phyloP scores from a whole-genome alignment of 2,113 vertebrate species.

The Pipa parva region DNA sequence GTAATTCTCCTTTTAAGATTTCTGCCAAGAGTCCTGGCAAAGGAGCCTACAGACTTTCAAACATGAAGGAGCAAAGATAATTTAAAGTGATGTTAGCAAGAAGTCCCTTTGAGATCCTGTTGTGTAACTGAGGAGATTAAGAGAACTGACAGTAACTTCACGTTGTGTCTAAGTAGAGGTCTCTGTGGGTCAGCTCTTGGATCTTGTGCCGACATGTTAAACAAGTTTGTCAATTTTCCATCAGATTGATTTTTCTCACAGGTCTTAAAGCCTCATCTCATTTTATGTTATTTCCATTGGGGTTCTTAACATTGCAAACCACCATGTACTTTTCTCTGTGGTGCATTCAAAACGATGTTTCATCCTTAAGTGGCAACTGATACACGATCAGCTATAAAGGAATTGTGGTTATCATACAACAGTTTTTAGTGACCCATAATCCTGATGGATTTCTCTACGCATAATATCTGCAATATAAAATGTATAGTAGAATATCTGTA shows the following conservation, averaged over 20 bases:
- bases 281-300: conserved; percentile 66
- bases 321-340: conserved; percentile 63
- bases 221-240: conserved; percentile 78
- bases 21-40: conserved; percentile 18
- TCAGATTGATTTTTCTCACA: conserved; percentile 78
- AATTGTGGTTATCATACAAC: conserved; percentile 45
- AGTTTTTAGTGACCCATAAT: conserved; percentile 26
- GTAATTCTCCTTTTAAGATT: conserved; percentile 6
- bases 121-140: conserved; percentile 68
- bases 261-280: conserved; percentile 64
- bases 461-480: not conserved
- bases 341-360: conserved; percentile 60
- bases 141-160: conserved; percentile 62
- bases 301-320: conserved; percentile 67
- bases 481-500: conserved; percentile 6
- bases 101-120: conserved; percentile 58
- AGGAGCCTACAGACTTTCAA: conserved; percentile 53
- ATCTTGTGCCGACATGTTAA: conserved; percentile 65
- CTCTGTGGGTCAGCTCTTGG: conserved; percentile 67
- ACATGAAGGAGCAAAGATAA: conserved; percentile 65
- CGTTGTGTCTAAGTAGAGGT: conserved; percentile 63
- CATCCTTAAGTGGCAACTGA: conserved; percentile 53
- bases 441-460: conserved; percentile 12
- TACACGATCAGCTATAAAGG: conserved; percentile 44
- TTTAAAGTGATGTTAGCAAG: conserved; percentile 68